Base-by-base conservation (phyloP, 1,140 invertebrate species). In the Saccostrea echinata region DNA sequence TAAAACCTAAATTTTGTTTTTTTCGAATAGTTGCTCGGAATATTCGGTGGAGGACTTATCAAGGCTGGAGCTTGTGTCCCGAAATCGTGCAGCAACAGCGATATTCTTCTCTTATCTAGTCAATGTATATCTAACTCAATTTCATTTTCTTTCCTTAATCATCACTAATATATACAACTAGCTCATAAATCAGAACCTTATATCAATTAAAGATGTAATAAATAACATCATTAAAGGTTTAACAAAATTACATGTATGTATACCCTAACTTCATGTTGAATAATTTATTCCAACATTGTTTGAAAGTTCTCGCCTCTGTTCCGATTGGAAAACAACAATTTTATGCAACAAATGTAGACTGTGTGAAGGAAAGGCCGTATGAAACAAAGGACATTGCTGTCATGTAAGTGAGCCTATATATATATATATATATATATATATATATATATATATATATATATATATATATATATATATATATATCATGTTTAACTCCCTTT, bases 51-150 rank as follows among this genome's bases (percentile, higher is more conserved):
- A 35, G 84, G 68, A 76, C 35, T 55, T 16, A 55, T 84, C 27
- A 84, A 84, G 53, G 53, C 53, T n/a, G 82, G 82, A 21, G 21
- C 53, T n/a, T 84, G 82, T 53, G 24, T 52, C 27, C 82, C 82
- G 8, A 55, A 84, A 24, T 53, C 82, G 12, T 84, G 82, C 52
- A 84, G 51, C 51, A 52, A 51, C 18, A 35, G 53, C n/a, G 82
- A 84, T 27, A 13, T 53, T 16, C 82, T 84, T 4, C 21, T 55
- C 4, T 81, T 35, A 4, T 35, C n/a, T 21, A 13, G 30, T 18
- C 21, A 81, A 18, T 35, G 76, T 35, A 35, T 21, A 21, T n/a
- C 21, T 1, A 21, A n/a, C n/a, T n/a, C 21, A 61, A 43, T 43
- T 43, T 43, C 6, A 1, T 43, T 43, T 43, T 43, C 6, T 43